Percentiles rank a stretch among this genome's conserved stretches.
Conservation (phyloP, 2,888 invertebrate species). For the Prostheceraeus crozeri region DNA sequence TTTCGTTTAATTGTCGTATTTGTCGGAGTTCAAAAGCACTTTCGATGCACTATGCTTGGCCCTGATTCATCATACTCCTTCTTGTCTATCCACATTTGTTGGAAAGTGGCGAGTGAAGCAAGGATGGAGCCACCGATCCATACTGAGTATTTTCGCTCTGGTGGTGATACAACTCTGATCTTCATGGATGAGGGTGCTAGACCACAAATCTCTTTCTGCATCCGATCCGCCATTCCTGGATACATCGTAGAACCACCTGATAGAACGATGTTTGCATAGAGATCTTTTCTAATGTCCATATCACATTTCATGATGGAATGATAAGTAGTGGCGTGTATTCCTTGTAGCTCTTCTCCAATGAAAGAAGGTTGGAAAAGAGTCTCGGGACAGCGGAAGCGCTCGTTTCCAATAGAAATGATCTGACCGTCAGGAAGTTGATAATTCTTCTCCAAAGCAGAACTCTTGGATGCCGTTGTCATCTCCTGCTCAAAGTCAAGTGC, state of each 20-base stretch:
- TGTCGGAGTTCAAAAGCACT: conserved; percentile 60
- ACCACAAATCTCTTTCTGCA: conserved; percentile 72
- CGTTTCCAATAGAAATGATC: conserved; percentile 42
- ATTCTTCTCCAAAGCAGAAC: conserved; percentile 77
- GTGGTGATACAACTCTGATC: conserved; percentile 46
- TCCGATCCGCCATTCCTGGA: conserved; percentile 66
- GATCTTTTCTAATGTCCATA: conserved; percentile 38
- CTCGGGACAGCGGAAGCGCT: conserved; percentile 41
- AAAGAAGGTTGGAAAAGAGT: conserved; percentile 40
- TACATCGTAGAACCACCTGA: conserved; percentile 82
- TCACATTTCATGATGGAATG: conserved; percentile 39
- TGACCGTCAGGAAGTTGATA: conserved; percentile 84
- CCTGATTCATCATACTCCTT: conserved; percentile 82
- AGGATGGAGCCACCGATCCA: conserved; percentile 70
- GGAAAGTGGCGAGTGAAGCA: conserved; percentile 78
- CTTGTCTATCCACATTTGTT: conserved; percentile 85
- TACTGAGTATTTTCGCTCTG: conserved; percentile 62
- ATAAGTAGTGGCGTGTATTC: conserved; percentile 32
- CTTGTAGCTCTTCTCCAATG: conserved; percentile 36
- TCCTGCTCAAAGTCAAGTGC: conserved; percentile 84
- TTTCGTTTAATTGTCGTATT: no score
- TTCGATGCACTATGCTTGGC: conserved; percentile 59
- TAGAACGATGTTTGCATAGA: conserved; percentile 44
- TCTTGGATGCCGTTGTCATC: conserved; percentile 81
- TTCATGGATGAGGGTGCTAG: conserved; percentile 60